These are phyloP conservation scores for Drosophila parvula DNA, from an alignment of 1,140 invertebrate species.

Conservation along the genomic window DNA sequence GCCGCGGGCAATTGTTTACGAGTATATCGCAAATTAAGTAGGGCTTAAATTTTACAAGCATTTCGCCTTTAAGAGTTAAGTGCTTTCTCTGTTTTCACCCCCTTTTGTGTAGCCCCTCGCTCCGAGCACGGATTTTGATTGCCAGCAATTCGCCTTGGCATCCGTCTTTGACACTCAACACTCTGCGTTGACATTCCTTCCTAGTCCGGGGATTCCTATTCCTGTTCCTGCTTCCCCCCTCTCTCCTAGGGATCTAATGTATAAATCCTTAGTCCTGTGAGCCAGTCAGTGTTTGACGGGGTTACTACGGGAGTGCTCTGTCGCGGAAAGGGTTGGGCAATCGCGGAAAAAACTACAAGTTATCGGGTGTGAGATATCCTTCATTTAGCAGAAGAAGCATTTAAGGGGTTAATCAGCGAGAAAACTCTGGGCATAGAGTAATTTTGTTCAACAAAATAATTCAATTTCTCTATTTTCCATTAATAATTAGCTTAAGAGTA, in stretches of 20 bases:
- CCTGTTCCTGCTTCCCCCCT: constrained; percentile 15
- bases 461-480: no score
- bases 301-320: constrained; percentile 2
- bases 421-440: no score
- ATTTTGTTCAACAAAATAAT: no score
- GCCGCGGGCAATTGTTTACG: constrained; percentile 76
- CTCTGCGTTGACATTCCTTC: constrained; percentile 51
- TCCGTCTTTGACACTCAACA: constrained; percentile 56
- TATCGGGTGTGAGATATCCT: no score
- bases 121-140: constrained; percentile 43
- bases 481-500: no score
- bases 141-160: constrained; percentile 44
- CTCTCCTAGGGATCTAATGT: neutral
- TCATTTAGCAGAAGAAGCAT: no score
- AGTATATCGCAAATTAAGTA: constrained; percentile 80
- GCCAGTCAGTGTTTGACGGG: constrained; percentile 3
- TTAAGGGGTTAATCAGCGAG: no score
- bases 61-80: constrained; percentile 81
- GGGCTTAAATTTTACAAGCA: constrained; percentile 81
- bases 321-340: neutral
- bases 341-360: neutral
- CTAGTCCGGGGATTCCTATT: constrained; percentile 17
- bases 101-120: constrained; percentile 8
- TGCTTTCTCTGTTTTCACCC: constrained; percentile 67
- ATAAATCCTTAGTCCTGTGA: constrained; percentile 2